Conservation (phyloP, 2,113 vertebrate genomes). For the Hippocampus barbouri region DNA sequence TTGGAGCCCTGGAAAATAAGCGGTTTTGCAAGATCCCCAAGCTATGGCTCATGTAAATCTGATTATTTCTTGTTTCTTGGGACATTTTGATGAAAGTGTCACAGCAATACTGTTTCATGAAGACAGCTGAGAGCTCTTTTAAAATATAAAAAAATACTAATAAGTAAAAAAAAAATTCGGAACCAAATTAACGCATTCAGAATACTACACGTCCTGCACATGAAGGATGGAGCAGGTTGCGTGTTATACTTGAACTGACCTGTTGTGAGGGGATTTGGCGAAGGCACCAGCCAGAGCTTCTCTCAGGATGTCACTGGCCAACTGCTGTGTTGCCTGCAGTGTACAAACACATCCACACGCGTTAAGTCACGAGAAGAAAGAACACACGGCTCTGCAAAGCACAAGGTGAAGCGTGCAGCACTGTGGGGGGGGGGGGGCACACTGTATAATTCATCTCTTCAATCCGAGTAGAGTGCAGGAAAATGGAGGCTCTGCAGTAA, state of each 20-base stretch:
- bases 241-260: constrained; percentile 64
- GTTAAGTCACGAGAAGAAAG: constrained; percentile 22
- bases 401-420: constrained; percentile 27
- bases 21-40: too few relatives aligned
- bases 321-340: constrained; percentile 88
- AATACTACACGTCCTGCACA: background rate
- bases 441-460: constrained; percentile 20
- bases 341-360: constrained; percentile 9
- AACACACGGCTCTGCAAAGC: background rate
- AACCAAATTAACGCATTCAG: background rate
- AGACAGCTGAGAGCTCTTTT: too few relatives aligned
- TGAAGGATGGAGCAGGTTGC: constrained; percentile 22
- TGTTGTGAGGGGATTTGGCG: constrained; percentile 84
- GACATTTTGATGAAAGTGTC: too few relatives aligned
- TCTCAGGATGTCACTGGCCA: constrained; percentile 88
- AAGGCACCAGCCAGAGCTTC: constrained; percentile 85
- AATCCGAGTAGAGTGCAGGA: constrained; percentile 2
- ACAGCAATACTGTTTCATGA: too few relatives aligned
- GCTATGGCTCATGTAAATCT: too few relatives aligned
- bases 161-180: background rate
- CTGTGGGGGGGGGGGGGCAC: background rate
- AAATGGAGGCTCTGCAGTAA: constrained; percentile 14
- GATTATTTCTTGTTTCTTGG: too few relatives aligned
- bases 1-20: constrained; percentile 76
- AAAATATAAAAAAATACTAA: too few relatives aligned